Evolutionary conservation across 2,113 vertebrate genomes (phyloP), one percentile per base, ranked within the genome.

Genomic region (Suricata suricatta): DNA sequence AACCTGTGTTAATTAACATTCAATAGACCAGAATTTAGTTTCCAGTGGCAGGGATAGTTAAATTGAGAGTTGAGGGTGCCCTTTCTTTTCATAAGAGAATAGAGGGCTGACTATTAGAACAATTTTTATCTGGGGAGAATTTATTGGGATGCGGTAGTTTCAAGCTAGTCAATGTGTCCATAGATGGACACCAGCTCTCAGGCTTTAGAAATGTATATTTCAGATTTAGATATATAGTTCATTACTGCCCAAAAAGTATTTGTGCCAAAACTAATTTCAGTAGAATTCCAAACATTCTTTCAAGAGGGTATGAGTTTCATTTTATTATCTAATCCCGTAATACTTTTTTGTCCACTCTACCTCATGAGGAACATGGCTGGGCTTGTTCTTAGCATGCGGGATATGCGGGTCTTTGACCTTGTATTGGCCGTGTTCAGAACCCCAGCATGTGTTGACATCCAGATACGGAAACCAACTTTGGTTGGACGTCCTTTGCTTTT

Each of bases 401-500:
- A 97, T 98, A 97, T 97, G 95, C 96, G 97, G 96, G 93, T 94
- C 86, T 86, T 98, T 98, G 98, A 98, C 97, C 95, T 98, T 80
- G 64, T 14, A 0, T 89, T 98, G 98, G 98, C 95, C 91, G 64
- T 85, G 88, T 96, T 98, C 98, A 98, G 98, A 97, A 98, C 97
- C 79, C 94, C 57, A 95, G 94, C 79, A 2, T 94, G 92, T 98
- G 91, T 95, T 98, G 98, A 98, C 91, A 83, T 97, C 97, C 93
- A 96, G 64, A 86, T 64, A 47, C 66, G 90, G 95, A 98, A 98
- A 97, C 91, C 90, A 98, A 96, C 97, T 97, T 98, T 97, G 97
- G 92, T 95, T 98, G 96, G 94, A 93, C 95, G 98, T 98, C 95
- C 57, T 98, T 98, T 96, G 88, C 72, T 74, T 94, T 88, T 90